Percentiles rank a stretch among this genome's conserved stretches.
Conservation (phyloP, 1,140 invertebrate genomes). For the Apocrypta bakeri region DNA sequence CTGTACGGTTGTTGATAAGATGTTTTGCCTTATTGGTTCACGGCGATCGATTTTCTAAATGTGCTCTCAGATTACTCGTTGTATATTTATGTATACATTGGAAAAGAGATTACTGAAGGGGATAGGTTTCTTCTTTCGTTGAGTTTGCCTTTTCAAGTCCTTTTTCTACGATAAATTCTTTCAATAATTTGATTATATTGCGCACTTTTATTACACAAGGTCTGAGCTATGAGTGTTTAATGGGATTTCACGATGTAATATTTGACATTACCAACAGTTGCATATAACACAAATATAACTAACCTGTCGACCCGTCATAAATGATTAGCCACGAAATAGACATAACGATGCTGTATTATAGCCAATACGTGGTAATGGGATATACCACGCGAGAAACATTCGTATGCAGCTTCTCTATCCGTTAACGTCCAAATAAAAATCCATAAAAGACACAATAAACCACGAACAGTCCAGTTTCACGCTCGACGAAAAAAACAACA, state of each 20-base stretch:
- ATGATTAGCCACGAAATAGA: not conserved
- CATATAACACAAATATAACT: too few relatives aligned
- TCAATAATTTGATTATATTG: too few relatives aligned
- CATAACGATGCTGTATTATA: not conserved
- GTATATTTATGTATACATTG: not conserved
- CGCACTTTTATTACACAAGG: too few relatives aligned
- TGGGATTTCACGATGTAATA: too few relatives aligned
- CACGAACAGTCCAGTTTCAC: not conserved
- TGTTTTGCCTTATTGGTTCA: not conserved
- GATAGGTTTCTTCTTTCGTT: not conserved
- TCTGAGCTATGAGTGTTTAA: too few relatives aligned
- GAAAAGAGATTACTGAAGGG: not conserved
- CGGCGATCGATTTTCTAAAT: not conserved
- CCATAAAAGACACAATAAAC: not conserved
- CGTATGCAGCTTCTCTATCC: not conserved
- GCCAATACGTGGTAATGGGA: not conserved
- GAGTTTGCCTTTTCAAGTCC: not conserved
- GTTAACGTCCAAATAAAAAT: too few relatives aligned
- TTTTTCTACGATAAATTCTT: too few relatives aligned
- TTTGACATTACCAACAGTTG: too few relatives aligned
- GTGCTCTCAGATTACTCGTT: not conserved
- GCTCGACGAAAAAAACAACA: not conserved
- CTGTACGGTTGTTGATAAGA: slow-evolving; percentile 4
- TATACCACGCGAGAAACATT: not conserved
- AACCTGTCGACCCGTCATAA: not conserved